A percentile compares a stretch with the other conserved stretches of the same genome.
These are phyloP conservation scores for Eulemur mongoz DNA, from an alignment of 2,797 vertebrate genomes.

Conservation along the genomic window DNA sequence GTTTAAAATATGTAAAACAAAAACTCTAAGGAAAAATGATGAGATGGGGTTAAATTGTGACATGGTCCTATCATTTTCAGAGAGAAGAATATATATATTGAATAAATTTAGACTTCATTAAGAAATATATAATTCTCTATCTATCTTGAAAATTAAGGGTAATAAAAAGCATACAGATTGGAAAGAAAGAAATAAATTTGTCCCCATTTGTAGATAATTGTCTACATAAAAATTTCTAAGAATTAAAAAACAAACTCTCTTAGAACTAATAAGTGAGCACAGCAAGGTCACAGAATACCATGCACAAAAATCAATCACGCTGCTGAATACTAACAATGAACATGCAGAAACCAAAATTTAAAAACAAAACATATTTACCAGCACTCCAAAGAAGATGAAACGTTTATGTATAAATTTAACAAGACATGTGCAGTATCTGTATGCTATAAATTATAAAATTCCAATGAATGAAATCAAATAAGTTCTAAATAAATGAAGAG, in stretches of 20 bases:
- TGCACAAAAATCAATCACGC: neutral
- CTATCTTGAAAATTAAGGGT: neutral
- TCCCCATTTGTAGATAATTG: neutral
- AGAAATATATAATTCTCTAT: neutral
- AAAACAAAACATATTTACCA: neutral
- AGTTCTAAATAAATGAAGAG: neutral
- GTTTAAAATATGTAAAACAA: neutral
- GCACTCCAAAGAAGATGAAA: neutral
- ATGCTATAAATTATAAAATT: neutral
- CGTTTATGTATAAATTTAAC: neutral
- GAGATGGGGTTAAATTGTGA: neutral
- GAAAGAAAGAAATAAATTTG: neutral
- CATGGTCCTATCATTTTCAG: neutral
- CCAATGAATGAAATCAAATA: neutral
- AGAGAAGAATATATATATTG: neutral
- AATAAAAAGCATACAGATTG: neutral
- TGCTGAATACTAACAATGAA: neutral
- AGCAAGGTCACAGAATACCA: neutral
- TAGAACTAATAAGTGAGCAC: neutral
- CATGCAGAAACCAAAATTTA: neutral
- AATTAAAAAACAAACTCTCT: neutral
- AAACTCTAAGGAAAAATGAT: neutral
- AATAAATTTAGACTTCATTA: neutral
- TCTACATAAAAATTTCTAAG: neutral
- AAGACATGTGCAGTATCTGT: neutral